Conservation (phyloP, 1,140 invertebrate species). For the Physella acuta region DNA sequence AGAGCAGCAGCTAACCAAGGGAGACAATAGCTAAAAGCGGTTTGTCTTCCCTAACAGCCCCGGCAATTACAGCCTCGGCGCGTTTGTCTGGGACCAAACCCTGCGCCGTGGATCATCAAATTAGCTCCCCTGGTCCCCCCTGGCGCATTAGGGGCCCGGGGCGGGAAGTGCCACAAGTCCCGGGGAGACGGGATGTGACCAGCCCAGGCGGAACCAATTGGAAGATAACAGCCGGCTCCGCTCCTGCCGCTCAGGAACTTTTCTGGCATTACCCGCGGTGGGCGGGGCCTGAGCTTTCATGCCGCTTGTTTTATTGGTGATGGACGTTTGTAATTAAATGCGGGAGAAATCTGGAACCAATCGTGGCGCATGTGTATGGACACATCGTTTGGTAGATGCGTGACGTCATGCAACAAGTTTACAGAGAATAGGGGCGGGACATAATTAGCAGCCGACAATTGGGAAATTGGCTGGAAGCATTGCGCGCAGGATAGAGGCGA, state of each 20-base stretch:
- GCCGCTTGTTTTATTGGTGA: slow-evolving; percentile 12
- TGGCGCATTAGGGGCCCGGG: too few relatives aligned
- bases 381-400: too few relatives aligned
- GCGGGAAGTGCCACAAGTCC: not conserved
- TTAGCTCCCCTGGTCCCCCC: too few relatives aligned
- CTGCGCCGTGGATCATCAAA: not conserved
- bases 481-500: not conserved
- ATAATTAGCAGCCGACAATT: not conserved
- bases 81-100: not conserved
- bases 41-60: too few relatives aligned
- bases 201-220: slow-evolving; percentile 12
- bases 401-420: not conserved
- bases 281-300: not conserved
- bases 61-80: not conserved
- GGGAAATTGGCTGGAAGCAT: not conserved
- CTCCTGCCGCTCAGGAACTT: not conserved
- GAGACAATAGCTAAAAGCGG: too few relatives aligned
- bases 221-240: not conserved
- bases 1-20: too few relatives aligned
- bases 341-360: not conserved
- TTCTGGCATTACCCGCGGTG: not conserved
- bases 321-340: not conserved
- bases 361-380: not conserved
- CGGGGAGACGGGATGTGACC: not conserved
- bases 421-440: not conserved